Percentiles rank a stretch among this genome's conserved stretches.
Evolutionary conservation across 64 coral and sea anemone genomes (phyloP).

Genomic region (Pocillopora damicornis): DNA sequence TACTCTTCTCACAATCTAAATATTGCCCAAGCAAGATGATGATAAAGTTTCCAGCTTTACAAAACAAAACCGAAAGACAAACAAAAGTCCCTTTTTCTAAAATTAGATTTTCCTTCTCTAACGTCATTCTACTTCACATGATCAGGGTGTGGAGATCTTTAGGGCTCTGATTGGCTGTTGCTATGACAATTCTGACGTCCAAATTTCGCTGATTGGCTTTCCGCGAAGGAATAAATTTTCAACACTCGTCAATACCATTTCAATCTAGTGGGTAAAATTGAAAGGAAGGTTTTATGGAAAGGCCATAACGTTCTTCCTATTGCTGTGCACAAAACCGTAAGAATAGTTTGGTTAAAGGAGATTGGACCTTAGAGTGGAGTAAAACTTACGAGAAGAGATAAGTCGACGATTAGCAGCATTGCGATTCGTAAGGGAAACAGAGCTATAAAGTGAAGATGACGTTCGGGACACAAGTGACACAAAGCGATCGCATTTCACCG

Average conservation of each 20-base stretch:
- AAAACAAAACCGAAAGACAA: neutral
- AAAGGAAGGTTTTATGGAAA: neutral
- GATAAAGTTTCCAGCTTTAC: constrained; percentile 7
- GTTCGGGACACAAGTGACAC: constrained; percentile 15
- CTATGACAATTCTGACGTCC: constrained; percentile 50
- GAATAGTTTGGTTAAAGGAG: neutral
- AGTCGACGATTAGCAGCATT: neutral
- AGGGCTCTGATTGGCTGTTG: constrained; percentile 75
- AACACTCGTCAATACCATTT: no score
- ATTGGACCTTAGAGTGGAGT: neutral
- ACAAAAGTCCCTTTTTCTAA: constrained; percentile 32
- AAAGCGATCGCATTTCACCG: constrained; percentile 24
- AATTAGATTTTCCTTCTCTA: constrained; percentile 35
- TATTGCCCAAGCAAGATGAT: neutral
- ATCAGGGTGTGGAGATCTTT: constrained; percentile 52
- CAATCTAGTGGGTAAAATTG: no score
- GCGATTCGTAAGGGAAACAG: neutral
- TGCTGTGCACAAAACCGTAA: neutral
- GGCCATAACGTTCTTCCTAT: neutral
- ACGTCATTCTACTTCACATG: constrained; percentile 36
- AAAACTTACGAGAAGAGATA: neutral
- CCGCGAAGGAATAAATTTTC: no score
- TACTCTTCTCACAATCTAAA: neutral
- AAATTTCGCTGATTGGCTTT: constrained; percentile 52
- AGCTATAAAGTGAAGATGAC: neutral